Conservation (phyloP, 2,113 vertebrate genomes). For the Chamaetylas fuelleborni region DNA sequence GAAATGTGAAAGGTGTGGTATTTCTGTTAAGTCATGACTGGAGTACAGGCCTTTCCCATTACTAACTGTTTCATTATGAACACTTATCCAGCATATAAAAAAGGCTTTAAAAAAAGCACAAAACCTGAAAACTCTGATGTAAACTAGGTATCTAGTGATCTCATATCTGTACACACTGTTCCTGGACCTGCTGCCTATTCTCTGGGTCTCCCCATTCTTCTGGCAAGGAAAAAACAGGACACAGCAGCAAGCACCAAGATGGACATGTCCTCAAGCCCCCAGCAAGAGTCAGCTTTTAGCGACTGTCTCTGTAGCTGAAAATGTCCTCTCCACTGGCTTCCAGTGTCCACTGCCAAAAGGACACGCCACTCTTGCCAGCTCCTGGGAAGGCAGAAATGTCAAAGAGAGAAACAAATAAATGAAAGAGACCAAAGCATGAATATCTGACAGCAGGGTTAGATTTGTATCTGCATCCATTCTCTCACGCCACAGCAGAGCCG, state of each 20-base stretch:
- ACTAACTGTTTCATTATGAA: not conserved
- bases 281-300: conserved; percentile 24
- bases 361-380: conserved; percentile 42
- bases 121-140: conserved; percentile 12
- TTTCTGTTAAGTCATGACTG: not conserved
- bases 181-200: conserved; percentile 8
- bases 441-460: conserved; percentile 1
- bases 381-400: conserved; percentile 41
- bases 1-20: not conserved
- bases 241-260: conserved; percentile 30
- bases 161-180: not conserved
- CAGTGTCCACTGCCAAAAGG: conserved; percentile 11
- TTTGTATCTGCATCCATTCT: not conserved
- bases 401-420: conserved; percentile 15
- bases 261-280: not conserved
- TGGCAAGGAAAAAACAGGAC: conserved; percentile 21
- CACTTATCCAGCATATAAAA: conserved; percentile 23
- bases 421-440: not conserved
- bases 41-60: not conserved
- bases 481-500: not conserved
- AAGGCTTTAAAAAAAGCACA: not conserved
- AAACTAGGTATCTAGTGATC: conserved; percentile 21
- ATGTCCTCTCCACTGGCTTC: conserved; percentile 44
- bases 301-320: not conserved
- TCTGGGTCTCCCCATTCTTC: not conserved